phyloP scores from a whole-genome alignment of 2,113 vertebrate species.

The Rhabdornis inornatus region DNA sequence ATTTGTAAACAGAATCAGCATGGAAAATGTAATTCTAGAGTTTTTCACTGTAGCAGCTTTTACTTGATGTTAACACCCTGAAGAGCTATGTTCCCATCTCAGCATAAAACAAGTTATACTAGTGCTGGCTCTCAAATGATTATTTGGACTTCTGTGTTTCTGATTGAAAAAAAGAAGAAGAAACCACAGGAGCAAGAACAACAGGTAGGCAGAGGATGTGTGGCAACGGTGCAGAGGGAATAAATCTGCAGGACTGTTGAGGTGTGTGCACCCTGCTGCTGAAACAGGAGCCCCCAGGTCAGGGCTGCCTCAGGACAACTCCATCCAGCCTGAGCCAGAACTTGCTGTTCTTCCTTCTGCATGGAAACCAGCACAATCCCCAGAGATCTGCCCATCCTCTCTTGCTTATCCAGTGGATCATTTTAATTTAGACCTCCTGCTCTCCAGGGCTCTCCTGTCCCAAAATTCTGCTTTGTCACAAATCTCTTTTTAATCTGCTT shows the following conservation, averaged over 20 bases:
- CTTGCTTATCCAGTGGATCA: neutral
- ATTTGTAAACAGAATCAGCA: neutral
- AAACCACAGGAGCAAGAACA: fast-evolving
- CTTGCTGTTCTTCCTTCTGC: neutral
- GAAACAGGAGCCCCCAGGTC: neutral
- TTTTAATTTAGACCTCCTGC: neutral
- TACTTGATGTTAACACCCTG: neutral
- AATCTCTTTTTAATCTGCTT: neutral
- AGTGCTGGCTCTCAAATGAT: neutral
- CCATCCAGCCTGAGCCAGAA: neutral
- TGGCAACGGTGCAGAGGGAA: neutral
- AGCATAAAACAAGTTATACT: neutral
- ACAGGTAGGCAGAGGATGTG: neutral
- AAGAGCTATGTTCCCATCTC: neutral
- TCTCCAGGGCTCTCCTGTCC: neutral
- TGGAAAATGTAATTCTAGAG: neutral
- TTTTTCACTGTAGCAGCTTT: neutral
- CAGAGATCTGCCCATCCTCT: neutral
- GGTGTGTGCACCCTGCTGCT: neutral
- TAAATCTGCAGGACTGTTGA: neutral
- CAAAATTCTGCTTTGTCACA: neutral
- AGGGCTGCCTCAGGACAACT: neutral
- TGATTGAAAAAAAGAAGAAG: neutral
- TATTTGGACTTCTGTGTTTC: neutral
- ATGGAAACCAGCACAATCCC: neutral